Percentiles rank a stretch among this genome's conserved stretches.
phyloP scores from a whole-genome alignment of 2,888 invertebrate genomes.

The Andricus quercusramuli region DNA sequence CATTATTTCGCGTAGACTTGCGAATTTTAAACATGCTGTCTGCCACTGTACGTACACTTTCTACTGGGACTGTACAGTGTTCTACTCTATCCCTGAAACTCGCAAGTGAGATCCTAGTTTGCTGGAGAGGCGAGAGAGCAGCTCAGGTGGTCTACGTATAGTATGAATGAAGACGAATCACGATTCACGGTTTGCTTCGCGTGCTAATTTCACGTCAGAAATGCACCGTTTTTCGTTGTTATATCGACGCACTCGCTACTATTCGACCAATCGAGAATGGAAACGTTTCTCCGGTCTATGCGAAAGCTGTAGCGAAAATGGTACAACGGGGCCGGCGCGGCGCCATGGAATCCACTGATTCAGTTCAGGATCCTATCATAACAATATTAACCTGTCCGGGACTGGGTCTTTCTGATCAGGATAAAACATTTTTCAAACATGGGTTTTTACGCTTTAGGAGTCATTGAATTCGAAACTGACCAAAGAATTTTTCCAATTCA shows the following conservation, averaged over 20 bases:
- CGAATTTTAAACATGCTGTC: not conserved
- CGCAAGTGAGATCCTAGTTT: not conserved
- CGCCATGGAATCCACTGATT: not conserved
- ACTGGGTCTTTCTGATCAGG: no score
- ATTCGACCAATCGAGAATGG: not conserved
- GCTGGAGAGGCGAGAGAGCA: slow-evolving; percentile 7
- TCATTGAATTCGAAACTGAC: no score
- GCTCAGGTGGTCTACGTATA: not conserved
- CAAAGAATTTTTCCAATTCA: no score
- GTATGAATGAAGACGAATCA: not conserved
- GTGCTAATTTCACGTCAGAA: not conserved
- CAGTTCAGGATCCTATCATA: no score
- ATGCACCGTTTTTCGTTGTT: not conserved
- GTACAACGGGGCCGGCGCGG: not conserved
- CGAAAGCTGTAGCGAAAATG: not conserved
- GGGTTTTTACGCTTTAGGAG: no score
- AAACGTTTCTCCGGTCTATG: not conserved
- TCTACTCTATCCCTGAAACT: not conserved
- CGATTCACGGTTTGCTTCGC: not conserved
- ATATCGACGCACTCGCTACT: not conserved
- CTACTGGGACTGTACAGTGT: not conserved
- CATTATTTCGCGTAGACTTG: not conserved
- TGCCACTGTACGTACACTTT: not conserved
- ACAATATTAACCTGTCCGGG: no score
- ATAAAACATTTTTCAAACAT: no score